Base-by-base conservation (phyloP, 2,888 invertebrate genomes). In the Amphipyra tragopoginis region DNA sequence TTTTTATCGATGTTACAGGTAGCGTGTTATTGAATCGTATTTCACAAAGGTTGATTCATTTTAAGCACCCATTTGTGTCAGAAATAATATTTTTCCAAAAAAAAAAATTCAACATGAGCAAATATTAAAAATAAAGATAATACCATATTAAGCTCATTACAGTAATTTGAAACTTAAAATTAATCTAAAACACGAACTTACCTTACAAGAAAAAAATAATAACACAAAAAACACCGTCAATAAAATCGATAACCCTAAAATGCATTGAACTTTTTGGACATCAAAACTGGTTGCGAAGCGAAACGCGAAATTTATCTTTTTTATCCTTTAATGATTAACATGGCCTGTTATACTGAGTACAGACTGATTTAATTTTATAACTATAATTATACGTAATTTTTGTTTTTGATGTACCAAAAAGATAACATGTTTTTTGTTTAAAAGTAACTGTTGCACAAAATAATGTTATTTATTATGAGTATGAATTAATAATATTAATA, bases 221-320 rank as follows among this genome's bases (percentile, higher is more conserved):
- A 29, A 29, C 29, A 29, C 2, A 42, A n/a, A 33, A 34, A 34
- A 21, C 9, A 10, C 13, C 9, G 8, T 9, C 13, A 1, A 11
- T 14, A 36, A 50, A 29, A 14, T 7, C 21, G 47, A 15, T 34
- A 60, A 64, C 71, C 74, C 71, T 74, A 61, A 52, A 63, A 45
- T 70, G 52, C 45, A 52, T 7, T 36, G 7, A 2, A 15, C n/a
- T 15, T 63, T 70, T 75, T 60, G 13, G 15, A 7, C 15, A 14
- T 0, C 33, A 36, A 26, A 76, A 76, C 68, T 45, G 65, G 74
- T 76, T 5, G 11, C 29, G 40, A 50, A 65, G 11, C 44, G 58
- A 59, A 43, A 52, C 55, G 42, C 15, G 21, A 67, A 53, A 40
- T 54, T 33, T 7, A 13, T 59, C 33, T 56, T 72, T 55, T 38